Percentiles rank a stretch among this genome's conserved stretches.
Conservation (phyloP, 1,140 invertebrate species). For the Phortica variegata region DNA sequence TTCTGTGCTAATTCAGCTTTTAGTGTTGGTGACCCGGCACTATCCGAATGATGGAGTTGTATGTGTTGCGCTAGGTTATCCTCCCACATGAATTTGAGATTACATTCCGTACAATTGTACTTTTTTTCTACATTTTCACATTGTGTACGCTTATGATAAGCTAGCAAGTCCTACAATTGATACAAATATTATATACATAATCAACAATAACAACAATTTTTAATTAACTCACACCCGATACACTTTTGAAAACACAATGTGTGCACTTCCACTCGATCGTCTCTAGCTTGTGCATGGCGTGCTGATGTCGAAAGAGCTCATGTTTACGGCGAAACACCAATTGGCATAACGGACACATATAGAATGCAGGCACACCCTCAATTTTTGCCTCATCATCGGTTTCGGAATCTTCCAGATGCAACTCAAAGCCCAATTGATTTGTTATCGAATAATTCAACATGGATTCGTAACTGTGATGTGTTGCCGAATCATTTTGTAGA, state of each 20-base stretch:
- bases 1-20: too few species aligned
- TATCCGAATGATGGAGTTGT: slow-evolving; percentile 23
- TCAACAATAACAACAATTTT: neutral
- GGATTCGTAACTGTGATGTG: slow-evolving; percentile 13
- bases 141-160: slow-evolving; percentile 28
- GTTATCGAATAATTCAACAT: slow-evolving; percentile 35
- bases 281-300: slow-evolving; percentile 37
- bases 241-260: slow-evolving; percentile 37
- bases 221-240: slow-evolving; percentile 22
- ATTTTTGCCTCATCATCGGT: slow-evolving; percentile 28
- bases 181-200: neutral
- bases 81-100: slow-evolving; percentile 40
- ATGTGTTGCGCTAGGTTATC: slow-evolving; percentile 31
- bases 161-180: slow-evolving; percentile 18
- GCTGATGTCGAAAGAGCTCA: slow-evolving; percentile 39
- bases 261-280: slow-evolving; percentile 32
- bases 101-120: slow-evolving; percentile 30
- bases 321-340: slow-evolving; percentile 27
- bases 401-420: slow-evolving; percentile 41
- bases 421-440: slow-evolving; percentile 37
- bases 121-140: slow-evolving; percentile 33
- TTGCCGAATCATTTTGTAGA: slow-evolving; percentile 10
- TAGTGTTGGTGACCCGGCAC: neutral
- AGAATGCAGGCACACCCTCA: slow-evolving; percentile 1
- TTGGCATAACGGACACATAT: slow-evolving; percentile 32